Percentiles rank a stretch among this genome's conserved stretches.
These are phyloP conservation scores for Delphinapterus leucas DNA, from an alignment of 2,113 vertebrate genomes.

Conservation along the genomic window DNA sequence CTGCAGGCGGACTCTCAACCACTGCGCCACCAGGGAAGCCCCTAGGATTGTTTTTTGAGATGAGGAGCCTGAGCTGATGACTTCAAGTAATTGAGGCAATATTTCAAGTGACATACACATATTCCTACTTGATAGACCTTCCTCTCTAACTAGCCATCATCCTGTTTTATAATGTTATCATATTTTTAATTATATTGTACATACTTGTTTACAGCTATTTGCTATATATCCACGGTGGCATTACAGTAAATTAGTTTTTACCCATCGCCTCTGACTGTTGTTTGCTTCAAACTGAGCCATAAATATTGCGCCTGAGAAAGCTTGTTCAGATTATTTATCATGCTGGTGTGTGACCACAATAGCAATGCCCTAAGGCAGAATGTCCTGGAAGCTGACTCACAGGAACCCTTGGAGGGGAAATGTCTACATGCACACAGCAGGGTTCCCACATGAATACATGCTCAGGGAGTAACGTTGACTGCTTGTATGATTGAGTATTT, in stretches of 20 bases:
- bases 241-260: slow-evolving; percentile 61
- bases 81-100: slow-evolving; percentile 23
- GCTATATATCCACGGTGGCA: slow-evolving; percentile 36
- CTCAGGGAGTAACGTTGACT: background rate
- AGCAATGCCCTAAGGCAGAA: background rate
- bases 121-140: slow-evolving; percentile 33
- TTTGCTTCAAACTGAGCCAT: slow-evolving; percentile 46
- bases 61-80: slow-evolving; percentile 13
- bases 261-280: slow-evolving; percentile 31
- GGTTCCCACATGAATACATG: background rate
- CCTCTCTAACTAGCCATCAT: slow-evolving; percentile 45
- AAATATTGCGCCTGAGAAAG: slow-evolving; percentile 58
- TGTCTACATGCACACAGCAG: background rate
- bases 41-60: slow-evolving; percentile 21
- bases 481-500: background rate
- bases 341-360: background rate
- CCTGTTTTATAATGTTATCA: slow-evolving; percentile 62
- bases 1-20: no score
- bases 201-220: slow-evolving; percentile 57
- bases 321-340: slow-evolving; percentile 53
- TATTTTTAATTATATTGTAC: slow-evolving; percentile 60
- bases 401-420: background rate
- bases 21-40: no score
- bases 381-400: background rate
- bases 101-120: slow-evolving; percentile 68